Conservation (phyloP, 2,888 invertebrate genomes). For the Ichneumoninae sp. region DNA sequence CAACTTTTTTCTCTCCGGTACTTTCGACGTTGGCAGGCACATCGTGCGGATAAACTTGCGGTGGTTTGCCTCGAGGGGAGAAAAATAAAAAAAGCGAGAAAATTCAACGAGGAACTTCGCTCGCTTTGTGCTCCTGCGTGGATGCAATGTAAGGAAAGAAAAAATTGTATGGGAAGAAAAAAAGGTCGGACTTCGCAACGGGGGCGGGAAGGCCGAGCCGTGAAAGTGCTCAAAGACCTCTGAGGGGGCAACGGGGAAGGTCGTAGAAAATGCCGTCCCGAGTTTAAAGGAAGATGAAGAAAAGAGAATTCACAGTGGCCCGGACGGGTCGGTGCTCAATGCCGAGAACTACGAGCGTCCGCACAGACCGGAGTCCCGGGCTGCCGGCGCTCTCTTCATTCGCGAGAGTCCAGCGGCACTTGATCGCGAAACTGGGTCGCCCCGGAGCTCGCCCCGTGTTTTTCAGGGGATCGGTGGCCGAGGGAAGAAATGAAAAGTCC, state of each 20-base stretch:
- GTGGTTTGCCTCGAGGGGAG: no score
- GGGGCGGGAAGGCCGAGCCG: neutral
- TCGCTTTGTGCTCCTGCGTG: no score
- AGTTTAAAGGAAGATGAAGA: neutral
- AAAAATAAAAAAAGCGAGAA: no score
- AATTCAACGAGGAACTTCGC: no score
- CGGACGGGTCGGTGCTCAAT: slow-evolving; percentile 22
- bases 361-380: slow-evolving; percentile 35
- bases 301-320: slow-evolving; percentile 31
- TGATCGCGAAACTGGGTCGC: slow-evolving; percentile 57
- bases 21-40: neutral
- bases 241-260: neutral
- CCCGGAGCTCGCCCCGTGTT: slow-evolving; percentile 19
- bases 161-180: slow-evolving; percentile 1
- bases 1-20: slow-evolving; percentile 3
- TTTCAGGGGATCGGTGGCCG: slow-evolving; percentile 37
- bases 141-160: no score
- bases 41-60: neutral
- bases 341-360: slow-evolving; percentile 39
- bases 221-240: neutral
- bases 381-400: slow-evolving; percentile 38
- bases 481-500: slow-evolving; percentile 46
- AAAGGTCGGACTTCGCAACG: neutral
- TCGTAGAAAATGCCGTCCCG: slow-evolving; percentile 6
- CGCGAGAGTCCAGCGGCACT: slow-evolving; percentile 49